These are phyloP conservation scores for Stegodyphus mimosarum DNA, from an alignment of 1,140 invertebrate species.

Conservation along the genomic window DNA sequence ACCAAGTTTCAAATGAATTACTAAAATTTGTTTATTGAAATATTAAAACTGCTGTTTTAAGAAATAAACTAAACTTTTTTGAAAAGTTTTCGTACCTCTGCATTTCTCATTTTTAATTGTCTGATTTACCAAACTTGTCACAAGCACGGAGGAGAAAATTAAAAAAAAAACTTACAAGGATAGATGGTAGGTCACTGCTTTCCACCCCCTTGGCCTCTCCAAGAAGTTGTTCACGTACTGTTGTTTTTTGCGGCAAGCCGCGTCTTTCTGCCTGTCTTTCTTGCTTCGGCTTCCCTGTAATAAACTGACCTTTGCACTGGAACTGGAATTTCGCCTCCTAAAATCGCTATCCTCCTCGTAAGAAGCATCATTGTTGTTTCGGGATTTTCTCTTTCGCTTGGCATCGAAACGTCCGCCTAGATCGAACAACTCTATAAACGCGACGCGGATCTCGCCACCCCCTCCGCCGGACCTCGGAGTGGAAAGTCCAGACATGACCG, in stretches of 20 bases:
- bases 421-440: conserved; percentile 55
- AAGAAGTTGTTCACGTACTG: conserved; percentile 92
- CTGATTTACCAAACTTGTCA: too few species aligned
- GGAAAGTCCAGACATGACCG: not conserved
- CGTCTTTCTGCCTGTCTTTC: conserved; percentile 78
- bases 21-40: too few species aligned
- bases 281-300: not conserved
- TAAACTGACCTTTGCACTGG: conserved; percentile 13
- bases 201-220: conserved; percentile 85
- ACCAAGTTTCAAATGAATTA: too few species aligned
- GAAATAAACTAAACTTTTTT: too few species aligned
- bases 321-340: not conserved
- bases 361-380: not conserved
- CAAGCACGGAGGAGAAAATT: not conserved
- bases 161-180: conserved; percentile 81
- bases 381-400: not conserved
- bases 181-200: conserved; percentile 88
- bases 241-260: conserved; percentile 85
- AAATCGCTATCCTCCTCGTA: conserved; percentile 1
- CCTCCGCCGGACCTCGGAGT: not conserved
- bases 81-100: too few species aligned
- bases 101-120: too few species aligned
- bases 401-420: conserved; percentile 36
- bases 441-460: conserved; percentile 34
- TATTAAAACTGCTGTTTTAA: too few species aligned